Evolutionary conservation across 1,140 invertebrate genomes (phyloP).

Genomic region (Artemia franciscana): DNA sequence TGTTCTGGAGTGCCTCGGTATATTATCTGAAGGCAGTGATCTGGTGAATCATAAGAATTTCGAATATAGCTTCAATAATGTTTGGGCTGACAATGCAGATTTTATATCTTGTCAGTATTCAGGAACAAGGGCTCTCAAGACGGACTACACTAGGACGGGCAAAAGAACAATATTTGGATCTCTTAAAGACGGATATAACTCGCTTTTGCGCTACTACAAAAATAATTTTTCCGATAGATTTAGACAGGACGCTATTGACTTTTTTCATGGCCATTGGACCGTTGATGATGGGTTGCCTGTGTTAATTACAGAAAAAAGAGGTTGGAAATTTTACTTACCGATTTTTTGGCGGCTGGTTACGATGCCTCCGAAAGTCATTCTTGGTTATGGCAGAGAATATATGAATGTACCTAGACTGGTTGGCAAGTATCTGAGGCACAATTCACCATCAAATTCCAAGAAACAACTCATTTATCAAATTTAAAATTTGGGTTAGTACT

Average conservation of each 20-base stretch:
- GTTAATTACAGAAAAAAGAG: neutral
- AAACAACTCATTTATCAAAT: too few relatives aligned
- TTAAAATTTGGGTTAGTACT: too few relatives aligned
- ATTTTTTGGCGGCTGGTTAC: too few relatives aligned
- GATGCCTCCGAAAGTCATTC: too few relatives aligned
- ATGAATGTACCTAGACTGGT: too few relatives aligned
- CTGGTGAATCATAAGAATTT: constrained; percentile 37
- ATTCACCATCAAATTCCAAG: too few relatives aligned
- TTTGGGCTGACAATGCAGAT: constrained; percentile 99
- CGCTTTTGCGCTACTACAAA: constrained; percentile 75
- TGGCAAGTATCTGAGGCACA: too few relatives aligned
- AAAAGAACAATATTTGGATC: constrained; percentile 67
- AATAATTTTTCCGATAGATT: constrained; percentile 96
- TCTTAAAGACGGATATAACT: constrained; percentile 71
- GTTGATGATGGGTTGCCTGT: constrained; percentile 55
- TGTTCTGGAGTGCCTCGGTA: constrained; percentile 45
- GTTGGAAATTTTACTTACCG: neutral
- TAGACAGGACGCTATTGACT: constrained; percentile 81
- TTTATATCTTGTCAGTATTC: constrained; percentile 79
- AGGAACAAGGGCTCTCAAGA: constrained; percentile 90
- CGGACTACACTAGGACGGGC: constrained; percentile 87
- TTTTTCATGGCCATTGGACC: constrained; percentile 75
- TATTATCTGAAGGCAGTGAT: constrained; percentile 32
- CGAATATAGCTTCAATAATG: constrained; percentile 49
- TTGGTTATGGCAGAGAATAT: too few relatives aligned